These are phyloP conservation scores for Halictus ligatus DNA, from an alignment of 2,888 invertebrate genomes.

Conservation along the genomic window DNA sequence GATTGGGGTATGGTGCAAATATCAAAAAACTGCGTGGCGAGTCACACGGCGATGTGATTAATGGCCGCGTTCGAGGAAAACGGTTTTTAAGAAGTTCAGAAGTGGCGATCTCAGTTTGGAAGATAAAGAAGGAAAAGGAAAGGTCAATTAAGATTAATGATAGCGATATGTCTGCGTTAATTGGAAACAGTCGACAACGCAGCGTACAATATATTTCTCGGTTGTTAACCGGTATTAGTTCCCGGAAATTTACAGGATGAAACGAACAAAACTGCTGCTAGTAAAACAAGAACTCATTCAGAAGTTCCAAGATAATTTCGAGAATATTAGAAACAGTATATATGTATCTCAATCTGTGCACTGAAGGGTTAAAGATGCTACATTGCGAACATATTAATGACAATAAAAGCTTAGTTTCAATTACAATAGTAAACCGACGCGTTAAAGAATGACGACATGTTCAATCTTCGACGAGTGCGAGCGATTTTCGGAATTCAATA, in stretches of 20 bases:
- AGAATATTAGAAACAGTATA: neutral
- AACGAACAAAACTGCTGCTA: neutral
- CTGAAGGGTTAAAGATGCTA: too few species aligned
- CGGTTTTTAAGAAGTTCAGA: slow-evolving; percentile 9
- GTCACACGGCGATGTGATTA: neutral
- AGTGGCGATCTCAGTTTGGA: neutral
- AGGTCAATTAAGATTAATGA: slow-evolving; percentile 19
- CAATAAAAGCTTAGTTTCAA: neutral
- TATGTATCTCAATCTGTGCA: too few species aligned
- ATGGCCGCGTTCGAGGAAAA: neutral
- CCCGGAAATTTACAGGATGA: neutral
- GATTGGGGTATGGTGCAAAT: neutral
- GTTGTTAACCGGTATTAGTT: neutral
- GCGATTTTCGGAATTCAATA: neutral
- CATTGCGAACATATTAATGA: too few species aligned
- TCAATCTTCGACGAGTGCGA: neutral
- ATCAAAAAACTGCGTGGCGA: neutral
- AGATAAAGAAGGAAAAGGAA: neutral
- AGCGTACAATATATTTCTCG: neutral
- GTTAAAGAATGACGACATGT: neutral
- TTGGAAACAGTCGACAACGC: neutral
- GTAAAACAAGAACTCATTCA: neutral
- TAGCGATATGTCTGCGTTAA: neutral
- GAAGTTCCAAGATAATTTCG: neutral
- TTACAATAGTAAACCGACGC: neutral